A percentile compares a stretch with the other conserved stretches of the same genome.
These are phyloP conservation scores for Connochaetes taurinus DNA, from an alignment of 2,113 vertebrate genomes.

Conservation along the genomic window DNA sequence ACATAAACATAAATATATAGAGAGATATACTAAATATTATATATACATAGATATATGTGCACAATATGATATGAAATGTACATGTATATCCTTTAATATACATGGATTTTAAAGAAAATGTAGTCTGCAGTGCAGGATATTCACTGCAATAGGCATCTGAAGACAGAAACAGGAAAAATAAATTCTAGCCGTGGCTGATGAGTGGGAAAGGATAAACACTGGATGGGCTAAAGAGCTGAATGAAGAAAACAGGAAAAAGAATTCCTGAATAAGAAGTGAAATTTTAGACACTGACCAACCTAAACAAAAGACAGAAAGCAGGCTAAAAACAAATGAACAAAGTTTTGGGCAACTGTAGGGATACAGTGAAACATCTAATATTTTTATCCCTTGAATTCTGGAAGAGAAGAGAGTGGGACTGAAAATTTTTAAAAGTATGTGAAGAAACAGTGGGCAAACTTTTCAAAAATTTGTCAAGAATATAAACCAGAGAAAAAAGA, in stretches of 20 bases:
- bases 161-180: background rate
- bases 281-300: background rate
- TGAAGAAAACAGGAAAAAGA: background rate
- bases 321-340: background rate
- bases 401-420: background rate
- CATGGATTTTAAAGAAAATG: background rate
- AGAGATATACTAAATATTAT: background rate
- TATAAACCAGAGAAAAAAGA: background rate
- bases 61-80: background rate
- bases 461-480: background rate
- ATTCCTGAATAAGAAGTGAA: background rate
- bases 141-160: background rate
- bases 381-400: background rate
- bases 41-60: background rate
- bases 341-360: fast-evolving
- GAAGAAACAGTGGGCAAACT: background rate
- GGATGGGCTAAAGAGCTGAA: background rate
- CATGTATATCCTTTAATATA: background rate
- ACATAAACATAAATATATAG: background rate
- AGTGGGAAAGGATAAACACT: background rate
- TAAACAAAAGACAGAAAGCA: background rate
- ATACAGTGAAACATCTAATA: background rate
- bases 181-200: background rate
- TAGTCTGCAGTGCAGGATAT: background rate
- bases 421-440: background rate